phyloP scores from a whole-genome alignment of 1,140 invertebrate genomes.

The Lithobius niger region DNA sequence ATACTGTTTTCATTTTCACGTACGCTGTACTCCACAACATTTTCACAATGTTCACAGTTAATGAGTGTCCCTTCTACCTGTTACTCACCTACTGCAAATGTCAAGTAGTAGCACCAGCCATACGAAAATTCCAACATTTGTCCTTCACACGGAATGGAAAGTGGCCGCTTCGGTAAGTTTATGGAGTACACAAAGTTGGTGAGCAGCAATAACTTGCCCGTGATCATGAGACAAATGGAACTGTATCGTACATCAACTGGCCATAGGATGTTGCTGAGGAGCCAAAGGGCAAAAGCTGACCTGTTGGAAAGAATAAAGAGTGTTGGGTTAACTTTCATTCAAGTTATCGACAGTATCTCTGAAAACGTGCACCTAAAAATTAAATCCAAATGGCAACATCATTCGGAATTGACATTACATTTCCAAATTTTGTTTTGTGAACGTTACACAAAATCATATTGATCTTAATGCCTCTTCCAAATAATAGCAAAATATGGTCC shows the following conservation, averaged over 20 bases:
- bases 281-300: constrained; percentile 76
- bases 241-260: constrained; percentile 84
- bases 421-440: not conserved
- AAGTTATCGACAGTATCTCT: not conserved
- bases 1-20: too few species aligned
- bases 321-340: not conserved
- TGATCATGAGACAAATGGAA: constrained; percentile 47
- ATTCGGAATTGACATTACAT: not conserved
- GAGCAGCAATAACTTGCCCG: constrained; percentile 35
- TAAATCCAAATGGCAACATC: not conserved
- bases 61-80: too few species aligned
- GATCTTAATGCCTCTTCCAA: not conserved
- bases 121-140: constrained; percentile 61
- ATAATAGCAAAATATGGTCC: not conserved
- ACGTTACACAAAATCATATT: not conserved
- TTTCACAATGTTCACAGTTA: too few species aligned
- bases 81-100: not conserved
- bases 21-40: too few species aligned
- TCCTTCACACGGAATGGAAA: constrained; percentile 72
- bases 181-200: constrained; percentile 70
- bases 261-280: constrained; percentile 79
- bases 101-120: constrained; percentile 60
- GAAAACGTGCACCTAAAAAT: not conserved
- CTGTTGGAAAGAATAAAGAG: constrained; percentile 37
- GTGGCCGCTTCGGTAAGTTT: constrained; percentile 60